Evolutionary conservation across 1,140 invertebrate species (phyloP).

Genomic region (Eufriesea mexicana): DNA sequence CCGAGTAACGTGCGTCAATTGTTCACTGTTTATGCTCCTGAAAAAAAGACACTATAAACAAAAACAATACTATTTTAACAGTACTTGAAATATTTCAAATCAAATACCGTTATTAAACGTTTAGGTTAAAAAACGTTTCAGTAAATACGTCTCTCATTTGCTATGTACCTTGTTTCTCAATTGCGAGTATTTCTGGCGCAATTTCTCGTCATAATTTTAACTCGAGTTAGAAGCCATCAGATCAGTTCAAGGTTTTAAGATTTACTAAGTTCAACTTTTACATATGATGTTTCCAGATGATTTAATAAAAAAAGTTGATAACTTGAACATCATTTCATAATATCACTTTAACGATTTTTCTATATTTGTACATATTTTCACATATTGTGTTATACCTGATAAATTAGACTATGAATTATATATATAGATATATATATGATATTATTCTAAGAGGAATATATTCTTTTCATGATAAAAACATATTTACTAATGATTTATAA

Average conservation of each 20-base stretch:
- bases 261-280: constrained; percentile 4
- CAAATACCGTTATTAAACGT: not conserved
- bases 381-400: not conserved
- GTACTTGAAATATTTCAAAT: not conserved
- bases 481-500: not conserved
- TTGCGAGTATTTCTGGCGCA: constrained; percentile 17
- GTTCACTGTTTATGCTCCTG: not conserved
- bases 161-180: constrained; percentile 16
- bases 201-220: constrained; percentile 39
- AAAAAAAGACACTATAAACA: constrained; percentile 4
- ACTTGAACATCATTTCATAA: not conserved
- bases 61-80: too few relatives aligned
- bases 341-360: not conserved
- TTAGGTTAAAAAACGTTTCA: not conserved
- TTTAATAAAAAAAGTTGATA: not conserved
- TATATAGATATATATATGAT: too few relatives aligned
- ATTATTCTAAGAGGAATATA: not conserved
- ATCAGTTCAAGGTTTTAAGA: constrained; percentile 6
- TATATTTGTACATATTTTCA: not conserved
- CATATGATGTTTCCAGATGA: not conserved
- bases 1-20: constrained; percentile 7
- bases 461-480: not conserved
- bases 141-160: not conserved
- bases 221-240: not conserved
- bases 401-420: not conserved